phyloP scores from a whole-genome alignment of 2,797 vertebrate genomes.

The Chelon auratus region DNA sequence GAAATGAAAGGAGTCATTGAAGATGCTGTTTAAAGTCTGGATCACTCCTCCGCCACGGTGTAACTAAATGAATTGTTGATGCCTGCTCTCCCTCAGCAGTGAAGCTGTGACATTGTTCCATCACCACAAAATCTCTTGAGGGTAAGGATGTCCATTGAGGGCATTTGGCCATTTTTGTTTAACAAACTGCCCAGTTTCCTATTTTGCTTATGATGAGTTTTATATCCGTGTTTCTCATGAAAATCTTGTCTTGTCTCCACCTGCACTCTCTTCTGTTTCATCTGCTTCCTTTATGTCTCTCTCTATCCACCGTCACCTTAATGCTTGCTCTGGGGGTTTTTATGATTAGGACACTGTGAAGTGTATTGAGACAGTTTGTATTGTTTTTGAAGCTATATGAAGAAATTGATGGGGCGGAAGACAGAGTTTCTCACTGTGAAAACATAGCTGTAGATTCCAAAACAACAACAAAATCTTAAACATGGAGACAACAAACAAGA shows the following conservation, averaged over 20 bases:
- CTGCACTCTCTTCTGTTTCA: too few species aligned
- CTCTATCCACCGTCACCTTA: too few species aligned
- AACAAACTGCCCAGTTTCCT: background rate
- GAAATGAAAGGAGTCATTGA: conserved; percentile 8
- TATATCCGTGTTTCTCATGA: background rate
- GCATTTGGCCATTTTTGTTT: too few species aligned
- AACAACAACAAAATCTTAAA: background rate
- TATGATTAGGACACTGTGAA: too few species aligned
- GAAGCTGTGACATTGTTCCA: background rate
- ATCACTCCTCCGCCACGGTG: background rate
- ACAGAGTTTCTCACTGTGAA: too few species aligned
- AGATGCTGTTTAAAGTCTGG: conserved; percentile 4
- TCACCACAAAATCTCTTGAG: background rate
- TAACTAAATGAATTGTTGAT: background rate
- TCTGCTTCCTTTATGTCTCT: too few species aligned
- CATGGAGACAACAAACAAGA: background rate
- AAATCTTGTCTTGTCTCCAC: too few species aligned
- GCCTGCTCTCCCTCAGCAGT: background rate
- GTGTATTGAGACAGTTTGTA: too few species aligned
- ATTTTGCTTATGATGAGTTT: background rate
- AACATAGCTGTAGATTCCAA: background rate
- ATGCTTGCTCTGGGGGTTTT: too few species aligned
- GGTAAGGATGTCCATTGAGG: background rate
- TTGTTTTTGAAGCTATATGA: too few species aligned
- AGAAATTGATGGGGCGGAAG: too few species aligned